phyloP scores from a whole-genome alignment of 1,140 invertebrate species.

The Penaeus japonicus region DNA sequence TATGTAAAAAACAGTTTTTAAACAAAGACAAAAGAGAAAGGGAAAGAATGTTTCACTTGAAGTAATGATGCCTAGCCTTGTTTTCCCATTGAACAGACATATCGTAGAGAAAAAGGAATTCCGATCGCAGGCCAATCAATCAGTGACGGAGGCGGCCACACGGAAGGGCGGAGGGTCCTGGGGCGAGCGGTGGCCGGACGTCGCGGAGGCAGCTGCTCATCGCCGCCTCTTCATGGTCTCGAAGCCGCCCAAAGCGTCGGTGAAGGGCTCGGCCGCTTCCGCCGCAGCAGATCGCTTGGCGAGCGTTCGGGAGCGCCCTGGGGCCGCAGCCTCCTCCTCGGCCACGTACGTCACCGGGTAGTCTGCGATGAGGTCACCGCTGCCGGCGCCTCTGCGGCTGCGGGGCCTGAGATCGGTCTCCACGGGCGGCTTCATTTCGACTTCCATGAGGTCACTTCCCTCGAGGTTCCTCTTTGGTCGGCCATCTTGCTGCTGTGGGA shows the following conservation, averaged over 20 bases:
- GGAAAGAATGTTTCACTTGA: too few relatives aligned
- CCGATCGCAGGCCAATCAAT: not conserved
- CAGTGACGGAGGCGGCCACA: not conserved
- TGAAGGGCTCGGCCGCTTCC: conserved; percentile 65
- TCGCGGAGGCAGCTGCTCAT: not conserved
- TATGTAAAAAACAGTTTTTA: too few relatives aligned
- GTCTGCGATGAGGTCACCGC: conserved; percentile 66
- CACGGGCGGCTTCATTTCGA: conserved; percentile 28
- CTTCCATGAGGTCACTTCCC: conserved; percentile 4
- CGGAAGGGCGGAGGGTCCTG: not conserved
- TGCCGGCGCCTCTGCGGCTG: conserved; percentile 46
- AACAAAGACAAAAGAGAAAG: too few relatives aligned
- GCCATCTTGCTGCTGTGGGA: not conserved
- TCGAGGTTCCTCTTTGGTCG: conserved; percentile 37
- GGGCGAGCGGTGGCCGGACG: not conserved
- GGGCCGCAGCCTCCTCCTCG: conserved; percentile 64
- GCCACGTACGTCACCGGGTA: conserved; percentile 66
- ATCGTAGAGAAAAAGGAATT: not conserved
- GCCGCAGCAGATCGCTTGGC: conserved; percentile 60
- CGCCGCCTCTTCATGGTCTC: conserved; percentile 65
- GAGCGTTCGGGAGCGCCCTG: conserved; percentile 64
- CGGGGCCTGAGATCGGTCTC: not conserved
- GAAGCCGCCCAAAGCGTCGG: conserved; percentile 67
- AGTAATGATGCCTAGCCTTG: not conserved
- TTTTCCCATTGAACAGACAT: not conserved